Conservation (phyloP, 2,113 vertebrate genomes). For the Macaca mulatta region DNA sequence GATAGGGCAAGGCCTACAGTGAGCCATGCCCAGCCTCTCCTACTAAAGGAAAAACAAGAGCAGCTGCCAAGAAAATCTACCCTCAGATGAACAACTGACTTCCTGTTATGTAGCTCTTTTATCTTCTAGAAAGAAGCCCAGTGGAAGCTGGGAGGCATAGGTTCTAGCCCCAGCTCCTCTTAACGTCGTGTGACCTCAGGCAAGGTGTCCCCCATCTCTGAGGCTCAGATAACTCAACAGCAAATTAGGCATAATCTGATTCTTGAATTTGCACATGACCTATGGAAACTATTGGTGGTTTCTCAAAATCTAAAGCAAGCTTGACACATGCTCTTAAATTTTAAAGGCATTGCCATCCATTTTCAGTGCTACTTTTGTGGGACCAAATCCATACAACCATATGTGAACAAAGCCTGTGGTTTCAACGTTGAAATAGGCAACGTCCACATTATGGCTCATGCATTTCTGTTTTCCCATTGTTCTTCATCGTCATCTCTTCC, state of each 20-base stretch:
- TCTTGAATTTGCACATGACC: rapidly evolving
- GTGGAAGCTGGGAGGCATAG: rapidly evolving
- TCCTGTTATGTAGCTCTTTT: not conserved
- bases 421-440: rapidly evolving
- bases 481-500: not conserved
- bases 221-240: not conserved
- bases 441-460: rapidly evolving
- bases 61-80: not conserved
- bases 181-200: not conserved
- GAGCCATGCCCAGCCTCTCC: not conserved
- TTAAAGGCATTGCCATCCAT: rapidly evolving
- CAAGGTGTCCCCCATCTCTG: rapidly evolving
- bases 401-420: rapidly evolving
- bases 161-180: too few species aligned
- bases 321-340: rapidly evolving
- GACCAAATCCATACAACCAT: rapidly evolving
- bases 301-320: not conserved
- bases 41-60: not conserved
- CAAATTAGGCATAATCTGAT: not conserved
- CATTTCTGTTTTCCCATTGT: not conserved
- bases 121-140: not conserved
- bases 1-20: not conserved
- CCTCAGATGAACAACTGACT: not conserved
- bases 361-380: rapidly evolving
- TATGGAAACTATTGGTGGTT: rapidly evolving